phyloP scores from a whole-genome alignment of 2,888 invertebrate genomes.

The Rugalucina vietnamica region DNA sequence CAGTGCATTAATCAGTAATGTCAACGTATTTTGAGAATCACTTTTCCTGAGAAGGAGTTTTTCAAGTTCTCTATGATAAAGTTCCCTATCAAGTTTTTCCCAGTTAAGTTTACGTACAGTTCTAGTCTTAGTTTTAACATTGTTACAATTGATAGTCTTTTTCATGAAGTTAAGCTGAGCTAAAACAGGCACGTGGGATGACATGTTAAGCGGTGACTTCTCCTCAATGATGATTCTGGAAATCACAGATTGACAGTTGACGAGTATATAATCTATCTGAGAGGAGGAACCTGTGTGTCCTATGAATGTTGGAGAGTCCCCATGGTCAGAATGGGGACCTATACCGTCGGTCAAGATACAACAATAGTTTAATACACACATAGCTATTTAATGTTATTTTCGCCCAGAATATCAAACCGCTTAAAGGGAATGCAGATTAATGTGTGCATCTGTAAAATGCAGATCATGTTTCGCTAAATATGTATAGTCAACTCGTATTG shows the following conservation, averaged over 20 bases:
- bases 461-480: too few relatives aligned
- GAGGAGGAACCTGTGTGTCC: not conserved
- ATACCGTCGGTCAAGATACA: too few relatives aligned
- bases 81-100: not conserved
- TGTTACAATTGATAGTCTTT: not conserved
- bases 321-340: not conserved
- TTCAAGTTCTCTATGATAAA: not conserved
- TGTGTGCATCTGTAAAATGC: too few relatives aligned
- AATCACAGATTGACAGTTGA: not conserved
- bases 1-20: not conserved
- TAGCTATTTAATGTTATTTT: too few relatives aligned
- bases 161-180: not conserved
- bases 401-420: too few relatives aligned
- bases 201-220: not conserved
- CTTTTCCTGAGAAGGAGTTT: not conserved
- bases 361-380: too few relatives aligned
- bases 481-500: too few relatives aligned
- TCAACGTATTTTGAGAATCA: not conserved
- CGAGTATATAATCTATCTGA: slow-evolving; percentile 5
- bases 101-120: not conserved
- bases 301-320: not conserved
- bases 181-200: slow-evolving; percentile 4
- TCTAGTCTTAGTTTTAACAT: not conserved
- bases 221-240: too few relatives aligned
- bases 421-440: too few relatives aligned